These are phyloP conservation scores for Scomberomorus guttatus DNA, from an alignment of 2,797 vertebrate species.

Conservation along the genomic window DNA sequence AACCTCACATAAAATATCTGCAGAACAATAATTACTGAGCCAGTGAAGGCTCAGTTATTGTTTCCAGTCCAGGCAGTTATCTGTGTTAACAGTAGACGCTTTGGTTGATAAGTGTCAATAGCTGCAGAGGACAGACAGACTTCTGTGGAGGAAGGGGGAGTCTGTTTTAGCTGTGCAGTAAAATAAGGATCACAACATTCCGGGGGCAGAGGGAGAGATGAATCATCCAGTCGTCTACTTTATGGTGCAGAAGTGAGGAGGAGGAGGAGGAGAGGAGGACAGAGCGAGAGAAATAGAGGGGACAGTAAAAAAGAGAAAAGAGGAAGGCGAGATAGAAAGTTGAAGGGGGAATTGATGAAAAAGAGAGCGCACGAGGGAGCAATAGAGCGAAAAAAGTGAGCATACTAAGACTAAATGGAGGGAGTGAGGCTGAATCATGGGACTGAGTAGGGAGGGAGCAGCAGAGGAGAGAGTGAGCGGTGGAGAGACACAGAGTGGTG, in stretches of 20 bases:
- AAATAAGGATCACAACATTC: conserved; percentile 73
- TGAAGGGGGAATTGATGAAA: conserved; percentile 50
- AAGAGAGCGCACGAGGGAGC: conserved; percentile 36
- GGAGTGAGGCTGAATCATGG: conserved; percentile 23
- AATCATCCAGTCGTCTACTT: conserved; percentile 72
- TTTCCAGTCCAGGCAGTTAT: conserved; percentile 39
- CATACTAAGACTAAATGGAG: conserved; percentile 33
- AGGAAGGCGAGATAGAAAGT: conserved; percentile 43
- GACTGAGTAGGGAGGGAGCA: conserved; percentile 3
- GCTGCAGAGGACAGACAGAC: conserved; percentile 62
- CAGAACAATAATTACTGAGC: conserved; percentile 44
- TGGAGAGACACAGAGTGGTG: background rate
- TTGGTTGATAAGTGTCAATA: conserved; percentile 57
- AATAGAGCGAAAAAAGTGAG: conserved; percentile 5
- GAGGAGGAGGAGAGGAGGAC: conserved; percentile 52
- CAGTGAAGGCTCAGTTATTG: conserved; percentile 41
- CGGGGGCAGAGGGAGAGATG: conserved; percentile 61
- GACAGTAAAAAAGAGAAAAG: conserved; percentile 42
- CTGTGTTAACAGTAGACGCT: conserved; percentile 34
- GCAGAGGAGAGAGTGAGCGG: background rate
- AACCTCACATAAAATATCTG: conserved; percentile 55
- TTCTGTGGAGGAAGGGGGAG: conserved; percentile 44
- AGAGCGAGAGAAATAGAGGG: conserved; percentile 42
- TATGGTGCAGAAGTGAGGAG: conserved; percentile 64
- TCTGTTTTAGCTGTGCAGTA: conserved; percentile 63